A percentile compares a stretch with the other conserved stretches of the same genome.
These are phyloP conservation scores for Sus scrofa DNA, from an alignment of 2,113 vertebrate genomes.

Conservation along the genomic window DNA sequence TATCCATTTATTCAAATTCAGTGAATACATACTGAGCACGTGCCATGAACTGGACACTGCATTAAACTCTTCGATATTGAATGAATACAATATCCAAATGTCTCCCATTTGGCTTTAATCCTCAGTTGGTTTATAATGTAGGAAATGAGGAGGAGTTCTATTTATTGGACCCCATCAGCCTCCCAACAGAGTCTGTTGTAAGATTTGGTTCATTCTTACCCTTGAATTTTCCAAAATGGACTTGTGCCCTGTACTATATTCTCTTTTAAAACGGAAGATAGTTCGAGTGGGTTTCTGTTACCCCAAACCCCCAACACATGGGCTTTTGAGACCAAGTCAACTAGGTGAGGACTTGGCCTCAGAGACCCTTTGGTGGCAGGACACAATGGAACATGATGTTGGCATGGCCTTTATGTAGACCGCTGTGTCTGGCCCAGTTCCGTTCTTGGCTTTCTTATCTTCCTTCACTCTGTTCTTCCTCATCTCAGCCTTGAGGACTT, in stretches of 20 bases:
- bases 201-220: background rate
- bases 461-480: background rate
- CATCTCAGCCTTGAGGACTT: background rate
- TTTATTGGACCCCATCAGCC: background rate
- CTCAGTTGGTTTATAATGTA: background rate
- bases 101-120: background rate
- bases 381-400: background rate
- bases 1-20: background rate
- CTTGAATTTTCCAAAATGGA: background rate
- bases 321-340: background rate
- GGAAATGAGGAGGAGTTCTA: background rate
- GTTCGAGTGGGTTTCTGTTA: background rate
- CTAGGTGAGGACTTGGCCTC: background rate
- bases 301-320: background rate
- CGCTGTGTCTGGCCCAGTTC: background rate
- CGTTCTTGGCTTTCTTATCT: background rate
- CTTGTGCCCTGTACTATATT: background rate
- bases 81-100: too few species aligned
- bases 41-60: background rate
- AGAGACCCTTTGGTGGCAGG: background rate
- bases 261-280: background rate
- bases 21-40: background rate
- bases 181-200: background rate
- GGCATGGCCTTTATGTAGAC: background rate
- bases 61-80: background rate